Evolutionary conservation across 2,888 invertebrate genomes (phyloP), one percentile per base, ranked within the genome.

Genomic region (Trisateles emortualis): DNA sequence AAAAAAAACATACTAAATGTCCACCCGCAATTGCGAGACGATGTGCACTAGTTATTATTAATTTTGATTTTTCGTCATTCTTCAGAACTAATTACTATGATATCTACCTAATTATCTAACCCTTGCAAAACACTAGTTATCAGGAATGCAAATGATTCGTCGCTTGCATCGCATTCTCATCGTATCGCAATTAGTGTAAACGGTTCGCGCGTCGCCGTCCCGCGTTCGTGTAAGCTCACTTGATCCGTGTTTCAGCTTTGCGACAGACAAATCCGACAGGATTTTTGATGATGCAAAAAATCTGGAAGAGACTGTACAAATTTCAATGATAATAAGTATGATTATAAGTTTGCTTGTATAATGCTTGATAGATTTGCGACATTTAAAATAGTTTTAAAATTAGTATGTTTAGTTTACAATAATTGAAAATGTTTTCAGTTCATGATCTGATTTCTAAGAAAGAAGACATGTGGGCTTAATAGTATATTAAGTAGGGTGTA

Each of bases 171-270:
- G 62, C 76, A 87, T 88, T 61, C 65, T 61, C 76, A 87, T 88
- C 81, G 87, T 74, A 85, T 90, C 81, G 90, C 86, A 91, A 91
- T 90, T 90, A 90, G 88, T 84, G 84, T 83, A 83, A 88, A 86
- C 81, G 83, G 69, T 77, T 74, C 79, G 79, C 78, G 79, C 81
- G 69, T 78, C 72, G 79, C 81, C 74, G 79, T 74, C 79, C 72
- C 79, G 81, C 74, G 79, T 74, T 79, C 78, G 72, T 64, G 80
- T 84, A 88, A 91, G 87, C 90, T 79, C 69, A 76, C 74, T 84
- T 88, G 88, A 90, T 86, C 91, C 88, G 77, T 71, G 84, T 82
- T 83, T 76, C 82, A 76, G 87, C 86, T 88, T 86, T 84, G 86
- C 81, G 87, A 88, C 90, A 84, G 77, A 79, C 79, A 85, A 87